Conservation (phyloP, 2,888 invertebrate species). For the Tipula vernalis region DNA sequence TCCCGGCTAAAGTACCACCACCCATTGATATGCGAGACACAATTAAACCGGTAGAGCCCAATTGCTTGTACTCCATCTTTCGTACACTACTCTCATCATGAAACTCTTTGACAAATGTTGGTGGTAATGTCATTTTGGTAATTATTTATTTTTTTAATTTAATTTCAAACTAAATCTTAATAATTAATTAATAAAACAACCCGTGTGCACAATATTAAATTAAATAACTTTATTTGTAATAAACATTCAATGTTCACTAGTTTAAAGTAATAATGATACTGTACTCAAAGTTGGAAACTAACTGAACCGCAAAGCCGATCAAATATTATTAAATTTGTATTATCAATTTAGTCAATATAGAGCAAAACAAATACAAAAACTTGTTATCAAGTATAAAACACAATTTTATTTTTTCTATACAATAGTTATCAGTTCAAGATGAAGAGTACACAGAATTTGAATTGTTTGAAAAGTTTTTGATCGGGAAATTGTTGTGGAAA, state of each 20-base stretch:
- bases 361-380: too few relatives aligned
- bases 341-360: too few relatives aligned
- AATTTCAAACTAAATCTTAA: not conserved
- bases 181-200: not conserved
- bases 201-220: not conserved
- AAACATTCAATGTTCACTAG: not conserved
- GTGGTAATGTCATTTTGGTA: conserved; percentile 31
- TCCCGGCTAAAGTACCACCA: conserved; percentile 41
- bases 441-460: too few relatives aligned
- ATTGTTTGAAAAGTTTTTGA: too few relatives aligned
- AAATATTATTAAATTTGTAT: too few relatives aligned
- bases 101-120: conserved; percentile 50
- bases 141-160: not conserved
- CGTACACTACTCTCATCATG: conserved; percentile 45
- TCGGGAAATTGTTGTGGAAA: too few relatives aligned
- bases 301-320: too few relatives aligned
- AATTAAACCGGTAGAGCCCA: conserved; percentile 61
- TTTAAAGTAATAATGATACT: not conserved
- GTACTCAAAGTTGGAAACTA: not conserved
- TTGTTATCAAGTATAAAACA: too few relatives aligned
- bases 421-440: too few relatives aligned
- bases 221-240: not conserved
- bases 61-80: conserved; percentile 57
- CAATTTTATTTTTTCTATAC: too few relatives aligned
- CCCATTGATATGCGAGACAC: conserved; percentile 64